Evolutionary conservation across 2,797 vertebrate genomes (phyloP).

Genomic region (Lophotriccus pileatus): DNA sequence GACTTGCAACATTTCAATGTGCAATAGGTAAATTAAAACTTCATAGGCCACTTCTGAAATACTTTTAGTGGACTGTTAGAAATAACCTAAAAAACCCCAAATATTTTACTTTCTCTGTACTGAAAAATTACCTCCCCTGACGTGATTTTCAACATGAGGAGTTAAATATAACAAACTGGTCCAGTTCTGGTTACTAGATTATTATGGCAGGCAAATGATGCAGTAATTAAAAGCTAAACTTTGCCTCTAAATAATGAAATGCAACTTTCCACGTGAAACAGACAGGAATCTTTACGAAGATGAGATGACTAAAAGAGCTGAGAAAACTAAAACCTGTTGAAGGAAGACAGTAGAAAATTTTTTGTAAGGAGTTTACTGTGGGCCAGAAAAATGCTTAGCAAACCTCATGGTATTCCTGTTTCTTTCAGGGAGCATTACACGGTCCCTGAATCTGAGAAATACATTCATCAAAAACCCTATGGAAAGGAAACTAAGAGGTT

Average conservation of each 20-base stretch:
- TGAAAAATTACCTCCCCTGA: background rate
- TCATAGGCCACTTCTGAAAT: background rate
- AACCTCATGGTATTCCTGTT: background rate
- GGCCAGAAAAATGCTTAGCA: background rate
- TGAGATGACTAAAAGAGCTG: background rate
- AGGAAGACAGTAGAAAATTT: background rate
- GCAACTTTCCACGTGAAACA: background rate
- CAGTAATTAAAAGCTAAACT: background rate
- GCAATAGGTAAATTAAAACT: background rate
- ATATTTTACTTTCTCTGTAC: background rate
- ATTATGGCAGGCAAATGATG: background rate
- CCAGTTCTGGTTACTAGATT: background rate
- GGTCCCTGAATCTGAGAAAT: background rate
- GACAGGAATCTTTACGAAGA: background rate
- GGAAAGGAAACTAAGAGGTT: background rate
- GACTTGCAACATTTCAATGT: background rate
- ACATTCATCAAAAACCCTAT: background rate
- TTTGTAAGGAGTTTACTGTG: background rate
- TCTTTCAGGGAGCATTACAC: background rate
- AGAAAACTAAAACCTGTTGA: background rate
- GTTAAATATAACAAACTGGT: background rate
- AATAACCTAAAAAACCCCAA: background rate
- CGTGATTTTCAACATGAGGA: background rate
- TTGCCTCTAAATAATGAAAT: background rate
- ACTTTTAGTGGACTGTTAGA: background rate